phyloP scores from a whole-genome alignment of 2,797 vertebrate genomes.

The Neostethus bicornis region DNA sequence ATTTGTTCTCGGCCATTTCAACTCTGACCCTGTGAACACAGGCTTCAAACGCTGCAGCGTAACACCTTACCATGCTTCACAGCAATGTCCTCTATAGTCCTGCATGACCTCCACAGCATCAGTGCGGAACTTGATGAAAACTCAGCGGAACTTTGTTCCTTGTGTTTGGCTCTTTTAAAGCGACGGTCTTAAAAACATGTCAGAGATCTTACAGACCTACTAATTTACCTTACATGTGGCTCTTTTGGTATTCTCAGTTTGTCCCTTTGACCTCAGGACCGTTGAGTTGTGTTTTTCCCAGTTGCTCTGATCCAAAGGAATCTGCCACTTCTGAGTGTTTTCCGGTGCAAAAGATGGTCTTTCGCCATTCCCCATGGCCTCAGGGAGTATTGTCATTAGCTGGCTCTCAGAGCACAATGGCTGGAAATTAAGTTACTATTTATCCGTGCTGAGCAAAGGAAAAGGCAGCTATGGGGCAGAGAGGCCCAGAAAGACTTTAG shows the following conservation, averaged over 20 bases:
- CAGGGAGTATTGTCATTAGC: slow-evolving; percentile 83
- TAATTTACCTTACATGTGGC: slow-evolving; percentile 36
- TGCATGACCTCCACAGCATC: slow-evolving; percentile 61
- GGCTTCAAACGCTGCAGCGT: slow-evolving; percentile 69
- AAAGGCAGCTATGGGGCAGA: slow-evolving; percentile 79
- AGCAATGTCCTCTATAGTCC: slow-evolving; percentile 65
- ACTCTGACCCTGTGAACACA: slow-evolving; percentile 70
- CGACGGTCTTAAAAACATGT: slow-evolving; percentile 2
- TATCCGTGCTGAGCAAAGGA: slow-evolving; percentile 85
- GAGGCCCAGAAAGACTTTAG: slow-evolving; percentile 84
- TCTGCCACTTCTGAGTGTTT: slow-evolving; percentile 67
- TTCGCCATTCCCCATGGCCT: slow-evolving; percentile 70
- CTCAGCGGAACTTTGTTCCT: slow-evolving; percentile 27
- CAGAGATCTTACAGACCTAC: slow-evolving; percentile 12
- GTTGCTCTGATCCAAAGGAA: slow-evolving; percentile 72
- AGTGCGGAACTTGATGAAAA: slow-evolving; percentile 57
- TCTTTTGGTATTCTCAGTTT: slow-evolving; percentile 38
- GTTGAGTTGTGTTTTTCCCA: slow-evolving; percentile 45
- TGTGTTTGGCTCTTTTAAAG: slow-evolving; percentile 29
- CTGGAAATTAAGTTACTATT: slow-evolving; percentile 88
- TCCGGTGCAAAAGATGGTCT: slow-evolving; percentile 70
- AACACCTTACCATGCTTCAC: slow-evolving; percentile 54
- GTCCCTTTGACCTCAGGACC: slow-evolving; percentile 27
- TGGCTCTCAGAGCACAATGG: slow-evolving; percentile 83
- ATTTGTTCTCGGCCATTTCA: slow-evolving; percentile 71